Conservation (phyloP, 2,113 vertebrate genomes). For the Daphoenositta chrysoptera region DNA sequence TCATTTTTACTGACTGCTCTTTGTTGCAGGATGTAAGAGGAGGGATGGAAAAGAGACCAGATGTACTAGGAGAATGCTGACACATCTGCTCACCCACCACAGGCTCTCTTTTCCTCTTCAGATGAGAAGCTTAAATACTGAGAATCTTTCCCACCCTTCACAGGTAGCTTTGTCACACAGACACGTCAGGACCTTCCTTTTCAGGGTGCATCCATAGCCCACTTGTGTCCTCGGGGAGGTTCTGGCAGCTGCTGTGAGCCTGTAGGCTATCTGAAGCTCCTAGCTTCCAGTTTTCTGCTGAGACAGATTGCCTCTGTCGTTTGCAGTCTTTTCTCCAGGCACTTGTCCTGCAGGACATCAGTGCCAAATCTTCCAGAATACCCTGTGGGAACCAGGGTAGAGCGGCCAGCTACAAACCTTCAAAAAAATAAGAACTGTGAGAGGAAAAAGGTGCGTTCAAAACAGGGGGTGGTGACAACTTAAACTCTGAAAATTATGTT, state of each 20-base stretch:
- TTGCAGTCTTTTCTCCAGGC: not conserved
- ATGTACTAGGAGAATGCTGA: not conserved
- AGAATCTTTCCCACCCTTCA: fast-evolving
- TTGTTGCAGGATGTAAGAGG: not conserved
- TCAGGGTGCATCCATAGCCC: not conserved
- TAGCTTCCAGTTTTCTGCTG: not conserved
- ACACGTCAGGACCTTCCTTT: not conserved
- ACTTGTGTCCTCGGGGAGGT: not conserved
- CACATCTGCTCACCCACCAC: not conserved
- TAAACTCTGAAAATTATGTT: not conserved
- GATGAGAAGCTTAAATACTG: not conserved
- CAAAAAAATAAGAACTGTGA: not conserved
- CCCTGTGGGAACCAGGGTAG: not conserved
- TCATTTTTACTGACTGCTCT: not conserved
- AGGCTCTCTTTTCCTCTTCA: not conserved
- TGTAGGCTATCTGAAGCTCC: not conserved
- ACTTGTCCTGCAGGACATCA: fast-evolving
- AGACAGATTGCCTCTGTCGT: not conserved
- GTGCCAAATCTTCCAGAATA: not conserved
- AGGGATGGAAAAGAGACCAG: not conserved
- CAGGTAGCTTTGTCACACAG: not conserved
- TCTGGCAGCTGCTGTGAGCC: not conserved
- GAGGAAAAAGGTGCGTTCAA: not conserved
- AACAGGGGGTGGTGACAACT: not conserved
- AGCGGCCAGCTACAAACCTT: not conserved